These are phyloP conservation scores for Lipotes vexillifer DNA, from an alignment of 2,113 vertebrate species.

Conservation along the genomic window DNA sequence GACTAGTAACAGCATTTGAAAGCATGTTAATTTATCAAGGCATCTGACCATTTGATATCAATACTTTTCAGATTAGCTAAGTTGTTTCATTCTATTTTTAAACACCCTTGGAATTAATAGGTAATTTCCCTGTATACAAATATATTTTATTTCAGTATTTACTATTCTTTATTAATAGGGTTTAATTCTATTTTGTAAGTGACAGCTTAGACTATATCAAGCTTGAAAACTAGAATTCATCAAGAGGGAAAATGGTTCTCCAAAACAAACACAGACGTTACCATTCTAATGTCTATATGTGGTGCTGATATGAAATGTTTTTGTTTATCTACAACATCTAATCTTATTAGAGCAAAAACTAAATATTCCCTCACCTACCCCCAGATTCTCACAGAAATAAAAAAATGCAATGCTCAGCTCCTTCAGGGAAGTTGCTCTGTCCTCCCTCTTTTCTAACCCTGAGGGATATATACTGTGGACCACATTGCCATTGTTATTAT, in stretches of 20 bases:
- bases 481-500: neutral
- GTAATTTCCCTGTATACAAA: neutral
- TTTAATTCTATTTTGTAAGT: neutral
- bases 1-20: neutral
- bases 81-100: neutral
- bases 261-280: neutral
- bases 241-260: neutral
- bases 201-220: neutral
- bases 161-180: neutral
- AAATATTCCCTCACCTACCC: neutral
- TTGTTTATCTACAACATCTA: neutral
- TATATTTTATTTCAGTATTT: neutral
- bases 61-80: neutral
- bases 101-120: neutral
- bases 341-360: neutral
- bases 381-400: neutral
- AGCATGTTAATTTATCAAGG: neutral
- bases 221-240: neutral
- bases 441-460: neutral
- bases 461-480: no score
- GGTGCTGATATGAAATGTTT: neutral
- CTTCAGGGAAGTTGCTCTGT: neutral
- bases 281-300: rapidly evolving
- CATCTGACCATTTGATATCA: neutral
- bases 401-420: neutral